These are phyloP conservation scores for Laticauda laticaudata DNA, from an alignment of 2,113 vertebrate genomes.

Conservation along the genomic window DNA sequence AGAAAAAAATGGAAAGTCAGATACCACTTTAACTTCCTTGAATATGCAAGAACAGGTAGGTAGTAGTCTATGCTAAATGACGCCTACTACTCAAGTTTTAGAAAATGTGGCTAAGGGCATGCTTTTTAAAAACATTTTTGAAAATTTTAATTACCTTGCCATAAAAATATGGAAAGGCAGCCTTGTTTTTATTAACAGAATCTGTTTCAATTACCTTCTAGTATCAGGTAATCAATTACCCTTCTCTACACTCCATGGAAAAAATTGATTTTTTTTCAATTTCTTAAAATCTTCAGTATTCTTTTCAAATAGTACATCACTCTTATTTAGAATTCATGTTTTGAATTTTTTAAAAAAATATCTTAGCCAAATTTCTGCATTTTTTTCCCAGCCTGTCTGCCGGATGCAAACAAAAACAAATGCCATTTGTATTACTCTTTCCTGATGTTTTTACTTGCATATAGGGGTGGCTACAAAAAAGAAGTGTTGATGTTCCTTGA, in stretches of 20 bases:
- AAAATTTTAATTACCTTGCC: not conserved
- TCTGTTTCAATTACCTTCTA: not conserved
- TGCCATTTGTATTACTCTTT: not conserved
- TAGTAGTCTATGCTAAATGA: not conserved
- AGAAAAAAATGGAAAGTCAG: not conserved
- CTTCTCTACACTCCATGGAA: not conserved
- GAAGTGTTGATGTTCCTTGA: not conserved
- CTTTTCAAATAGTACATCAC: not conserved
- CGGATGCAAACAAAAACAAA: not conserved
- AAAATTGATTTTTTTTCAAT: not conserved
- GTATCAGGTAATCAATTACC: not conserved
- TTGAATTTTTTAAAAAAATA: not conserved
- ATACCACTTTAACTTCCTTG: not conserved
- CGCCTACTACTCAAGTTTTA: not conserved
- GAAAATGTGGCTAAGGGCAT: not conserved
- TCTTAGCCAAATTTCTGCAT: not conserved
- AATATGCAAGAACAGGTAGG: not conserved
- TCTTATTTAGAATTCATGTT: not conserved
- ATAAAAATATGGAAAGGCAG: not conserved
- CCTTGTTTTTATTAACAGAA: not conserved
- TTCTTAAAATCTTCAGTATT: not conserved
- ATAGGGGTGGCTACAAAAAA: not conserved
- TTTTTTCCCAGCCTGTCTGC: not conserved
- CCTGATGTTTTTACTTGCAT: not conserved
- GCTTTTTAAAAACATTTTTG: not conserved